Evolutionary conservation across 2,113 vertebrate species (phyloP).

Genomic region (Machaerirhynchus nigripectus): DNA sequence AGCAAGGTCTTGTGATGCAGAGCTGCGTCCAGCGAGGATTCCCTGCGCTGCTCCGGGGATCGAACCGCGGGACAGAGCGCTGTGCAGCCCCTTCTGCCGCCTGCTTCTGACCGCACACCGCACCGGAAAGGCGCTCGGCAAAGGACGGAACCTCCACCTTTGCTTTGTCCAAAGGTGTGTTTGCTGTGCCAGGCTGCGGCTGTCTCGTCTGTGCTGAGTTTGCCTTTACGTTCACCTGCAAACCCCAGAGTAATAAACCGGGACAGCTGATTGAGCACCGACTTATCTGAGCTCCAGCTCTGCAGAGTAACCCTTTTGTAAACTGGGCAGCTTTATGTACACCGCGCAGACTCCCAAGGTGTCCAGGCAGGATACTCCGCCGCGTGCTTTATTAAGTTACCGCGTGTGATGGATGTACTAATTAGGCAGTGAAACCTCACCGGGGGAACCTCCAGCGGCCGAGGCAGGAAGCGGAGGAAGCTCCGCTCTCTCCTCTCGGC

Average conservation of each 20-base stretch:
- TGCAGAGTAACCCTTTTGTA: fast-evolving
- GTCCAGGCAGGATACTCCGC: fast-evolving
- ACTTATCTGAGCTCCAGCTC: fast-evolving
- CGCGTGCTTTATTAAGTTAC: fast-evolving
- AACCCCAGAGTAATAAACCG: not conserved
- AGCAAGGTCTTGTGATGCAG: not conserved
- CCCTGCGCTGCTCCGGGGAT: fast-evolving
- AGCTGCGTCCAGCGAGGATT: fast-evolving
- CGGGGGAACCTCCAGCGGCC: fast-evolving
- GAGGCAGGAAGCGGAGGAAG: not conserved
- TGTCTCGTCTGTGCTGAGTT: fast-evolving
- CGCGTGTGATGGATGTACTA: fast-evolving
- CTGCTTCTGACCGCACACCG: fast-evolving
- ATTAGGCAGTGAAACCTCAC: fast-evolving
- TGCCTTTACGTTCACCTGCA: fast-evolving
- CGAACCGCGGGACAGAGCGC: fast-evolving
- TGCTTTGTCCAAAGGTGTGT: not conserved
- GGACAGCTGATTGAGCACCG: not conserved
- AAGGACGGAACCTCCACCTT: fast-evolving
- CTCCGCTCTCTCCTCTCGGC: fast-evolving
- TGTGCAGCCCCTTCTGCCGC: fast-evolving
- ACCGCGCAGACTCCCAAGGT: fast-evolving
- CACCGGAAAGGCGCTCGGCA: fast-evolving
- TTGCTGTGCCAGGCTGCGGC: not conserved
- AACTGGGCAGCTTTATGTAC: fast-evolving